phyloP scores from a whole-genome alignment of 37 sponge, comb jelly and placozoan genomes.

The Spongia lamella region DNA sequence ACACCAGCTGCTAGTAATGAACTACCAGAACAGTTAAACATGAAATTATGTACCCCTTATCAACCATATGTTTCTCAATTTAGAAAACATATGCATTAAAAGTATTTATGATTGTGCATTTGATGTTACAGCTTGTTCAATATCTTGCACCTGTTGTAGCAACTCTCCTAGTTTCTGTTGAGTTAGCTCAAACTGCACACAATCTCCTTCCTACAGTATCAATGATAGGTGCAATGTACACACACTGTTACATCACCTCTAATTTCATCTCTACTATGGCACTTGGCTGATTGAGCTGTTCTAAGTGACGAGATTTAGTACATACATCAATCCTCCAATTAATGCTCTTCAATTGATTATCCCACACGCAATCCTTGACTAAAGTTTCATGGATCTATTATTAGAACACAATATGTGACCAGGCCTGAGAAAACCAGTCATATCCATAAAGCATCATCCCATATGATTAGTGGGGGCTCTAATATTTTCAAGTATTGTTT shows the following conservation, averaged over 20 bases:
- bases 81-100: too few species aligned
- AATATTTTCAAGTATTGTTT: too few species aligned
- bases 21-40: too few species aligned
- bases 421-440: not conserved
- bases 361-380: slow-evolving; percentile 71
- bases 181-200: slow-evolving; percentile 76
- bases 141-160: slow-evolving; percentile 66
- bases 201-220: slow-evolving; percentile 35
- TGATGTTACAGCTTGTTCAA: slow-evolving; percentile 66
- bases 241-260: slow-evolving; percentile 3
- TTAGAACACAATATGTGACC: too few species aligned
- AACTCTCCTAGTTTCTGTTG: slow-evolving; percentile 51
- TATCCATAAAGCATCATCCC: too few species aligned
- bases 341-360: slow-evolving; percentile 60
- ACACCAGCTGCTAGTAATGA: too few species aligned
- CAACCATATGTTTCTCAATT: too few species aligned
- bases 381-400: slow-evolving; percentile 77
- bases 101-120: slow-evolving; percentile 35
- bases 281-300: slow-evolving; percentile 76
- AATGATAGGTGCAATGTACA: not conserved
- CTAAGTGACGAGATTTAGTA: slow-evolving; percentile 71
- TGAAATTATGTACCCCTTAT: too few species aligned
- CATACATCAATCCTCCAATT: slow-evolving; percentile 94
- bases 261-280: slow-evolving; percentile 89
- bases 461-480: too few species aligned